Evolutionary conservation across 2,797 vertebrate species (phyloP), one percentile per base, ranked within the genome.

Genomic region (Bovichtus variegatus): DNA sequence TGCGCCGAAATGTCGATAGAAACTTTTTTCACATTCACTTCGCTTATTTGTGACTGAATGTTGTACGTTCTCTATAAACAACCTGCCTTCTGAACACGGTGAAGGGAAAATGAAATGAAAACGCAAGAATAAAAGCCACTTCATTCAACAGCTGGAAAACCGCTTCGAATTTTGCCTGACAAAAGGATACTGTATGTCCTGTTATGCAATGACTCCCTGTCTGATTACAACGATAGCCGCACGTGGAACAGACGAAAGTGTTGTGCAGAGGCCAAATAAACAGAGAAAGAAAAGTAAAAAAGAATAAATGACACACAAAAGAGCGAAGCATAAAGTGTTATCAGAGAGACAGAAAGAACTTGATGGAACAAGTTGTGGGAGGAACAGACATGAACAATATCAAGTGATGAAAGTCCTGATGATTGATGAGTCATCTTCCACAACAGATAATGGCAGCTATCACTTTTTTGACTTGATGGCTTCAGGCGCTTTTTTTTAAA

Each of bases 371-470:
- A 27, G 38, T 47, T 53, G 71, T 76, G 81, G 61, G 80, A 63
- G 74, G 57, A 83, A 74, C 47, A 66, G 80, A 57, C 61, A 6
- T 9, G 65, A 78, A 77, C 71, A 86, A 79, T 82, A 71, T 87
- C 63, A 70, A 78, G 60, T 71, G 81, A 88, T 77, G 71, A 78
- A 87, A 83, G 76, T 80, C 55, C 36, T 3, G 10, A 31, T 87
- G 87, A 93, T 85, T 78, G 86, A 89, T 89, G 83, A 75, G 71
- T 87, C 86, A 74, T 83, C 78, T 68, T 78, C 51, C 61, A 18
- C 55, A 23, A 74, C 69, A 65, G 71, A 80, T 78, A 89, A 84
- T 88, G 87, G 80, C 87, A 79, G 83, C 80, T 70, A 82, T 87
- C 84, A 66, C 25, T 82, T 63, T 78, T 80, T 78, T 81, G 13